Conservation (phyloP, 1,140 invertebrate genomes). For the Sycobia sp. region DNA sequence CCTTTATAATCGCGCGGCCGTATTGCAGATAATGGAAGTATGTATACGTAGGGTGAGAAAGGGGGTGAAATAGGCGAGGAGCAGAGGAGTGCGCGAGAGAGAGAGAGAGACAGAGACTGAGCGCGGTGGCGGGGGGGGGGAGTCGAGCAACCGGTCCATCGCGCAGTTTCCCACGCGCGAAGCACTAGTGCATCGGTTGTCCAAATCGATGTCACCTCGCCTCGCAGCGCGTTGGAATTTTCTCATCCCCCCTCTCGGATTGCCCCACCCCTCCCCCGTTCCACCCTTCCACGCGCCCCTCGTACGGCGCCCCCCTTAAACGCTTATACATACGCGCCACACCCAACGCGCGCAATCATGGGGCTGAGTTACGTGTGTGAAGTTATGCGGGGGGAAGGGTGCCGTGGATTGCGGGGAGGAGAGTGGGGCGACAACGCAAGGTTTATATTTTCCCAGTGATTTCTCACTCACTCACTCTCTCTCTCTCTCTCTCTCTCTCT, state of each 20-base stretch:
- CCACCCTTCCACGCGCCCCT: no score
- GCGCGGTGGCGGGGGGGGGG: no score
- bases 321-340: no score
- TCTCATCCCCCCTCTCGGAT: conserved; percentile 12
- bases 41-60: no score
- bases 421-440: not conserved
- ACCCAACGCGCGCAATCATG: no score
- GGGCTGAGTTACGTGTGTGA: no score
- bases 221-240: conserved; percentile 2
- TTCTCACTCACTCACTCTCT: not conserved
- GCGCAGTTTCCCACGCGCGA: conserved; percentile 24
- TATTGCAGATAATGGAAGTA: no score
- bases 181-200: not conserved
- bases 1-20: no score
- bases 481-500: no score
- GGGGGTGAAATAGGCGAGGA: not conserved
- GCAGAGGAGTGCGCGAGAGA: not conserved
- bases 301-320: no score
- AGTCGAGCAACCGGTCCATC: no score
- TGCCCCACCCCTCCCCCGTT: conserved; percentile 19
- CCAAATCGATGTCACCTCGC: conserved; percentile 20
- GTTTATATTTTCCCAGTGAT: conserved; percentile 19
- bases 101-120: not conserved
- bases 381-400: no score
- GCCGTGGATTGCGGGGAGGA: not conserved